A percentile compares a stretch with the other conserved stretches of the same genome.
Conservation (phyloP, 2,113 vertebrate species). For the Dolichotis patagonum region DNA sequence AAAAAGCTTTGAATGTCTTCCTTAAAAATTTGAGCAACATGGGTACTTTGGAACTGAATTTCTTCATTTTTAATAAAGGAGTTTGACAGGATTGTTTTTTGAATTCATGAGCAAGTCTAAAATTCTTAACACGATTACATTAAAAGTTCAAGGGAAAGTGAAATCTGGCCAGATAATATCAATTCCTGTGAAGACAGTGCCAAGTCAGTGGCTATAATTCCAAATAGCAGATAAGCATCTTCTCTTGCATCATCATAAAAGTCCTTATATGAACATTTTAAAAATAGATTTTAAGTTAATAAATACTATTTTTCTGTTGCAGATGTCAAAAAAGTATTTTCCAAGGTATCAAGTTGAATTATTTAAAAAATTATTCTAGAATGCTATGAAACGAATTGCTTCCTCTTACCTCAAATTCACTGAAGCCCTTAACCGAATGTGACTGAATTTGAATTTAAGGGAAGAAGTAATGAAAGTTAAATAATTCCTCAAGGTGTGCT, state of each 20-base stretch:
- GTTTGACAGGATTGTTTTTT: neutral
- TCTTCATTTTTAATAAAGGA: slow-evolving; percentile 58
- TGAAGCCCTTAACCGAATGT: neutral
- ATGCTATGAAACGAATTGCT: neutral
- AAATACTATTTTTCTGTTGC: slow-evolving; percentile 6
- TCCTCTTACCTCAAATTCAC: neutral
- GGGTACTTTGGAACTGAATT: slow-evolving; percentile 15
- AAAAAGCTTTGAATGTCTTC: slow-evolving; percentile 10
- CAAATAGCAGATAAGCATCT: slow-evolving; percentile 14
- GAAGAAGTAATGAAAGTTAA: slow-evolving; percentile 12
- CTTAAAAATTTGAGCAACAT: slow-evolving; percentile 2
- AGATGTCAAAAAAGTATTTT: neutral
- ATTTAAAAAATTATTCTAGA: slow-evolving; percentile 7
- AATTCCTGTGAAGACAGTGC: slow-evolving; percentile 44
- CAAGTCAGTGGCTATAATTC: slow-evolving; percentile 8
- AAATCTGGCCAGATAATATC: slow-evolving; percentile 39
- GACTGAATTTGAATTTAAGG: neutral
- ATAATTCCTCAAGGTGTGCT: neutral
- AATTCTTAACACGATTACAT: slow-evolving; percentile 45
- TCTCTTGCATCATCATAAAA: neutral
- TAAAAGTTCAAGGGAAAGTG: slow-evolving; percentile 70
- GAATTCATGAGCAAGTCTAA: slow-evolving; percentile 47
- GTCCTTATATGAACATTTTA: neutral
- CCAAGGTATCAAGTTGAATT: neutral
- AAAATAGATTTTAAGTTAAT: slow-evolving; percentile 1